Evolutionary conservation across 2,113 vertebrate species (phyloP), one percentile per base, ranked within the genome.

Genomic region (Phoenicopterus ruber): DNA sequence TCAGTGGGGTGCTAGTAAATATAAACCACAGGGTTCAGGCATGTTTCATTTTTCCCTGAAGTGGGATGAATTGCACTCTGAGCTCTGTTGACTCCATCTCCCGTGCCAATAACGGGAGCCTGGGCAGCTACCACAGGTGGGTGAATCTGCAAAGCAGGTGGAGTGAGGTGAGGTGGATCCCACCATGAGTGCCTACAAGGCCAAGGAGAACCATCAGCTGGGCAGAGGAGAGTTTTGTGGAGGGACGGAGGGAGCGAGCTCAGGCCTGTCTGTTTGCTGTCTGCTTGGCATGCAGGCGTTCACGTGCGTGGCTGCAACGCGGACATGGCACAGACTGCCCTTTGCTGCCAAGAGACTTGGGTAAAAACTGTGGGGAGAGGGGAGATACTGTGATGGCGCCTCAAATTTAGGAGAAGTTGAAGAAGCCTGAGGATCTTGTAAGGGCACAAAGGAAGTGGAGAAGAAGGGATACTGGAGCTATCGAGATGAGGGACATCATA

Each of bases 211-310:
- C 26, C 73, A 24, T 70, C 50, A 71, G 50, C 81, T 71, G 92
- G n/a, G 72, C 81, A 73, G 50, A 28, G 58, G 50, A 38, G 57
- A 32, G 58, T 55, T 40, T 59, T 0, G 0, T 21, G 61, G n/a
- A 66, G n/a, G 22, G 26, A 7, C 0, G 10, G n/a, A 2, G 1
- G 3, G 6, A 44, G 61, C 0, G 0, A 57, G 55, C 44, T 47
- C 3, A 1, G 69, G 34, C 38, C 42, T 81, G 26, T 55, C 46
- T 34, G 29, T 40, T 50, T 82, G 62, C 69, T 52, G 52, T 17
- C 76, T 65, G 20, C 17, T 50, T 58, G 66, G 62, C 14, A 1
- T 3, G 40, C 54, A 22, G 47, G 36, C 2, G 2, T 28, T 54
- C 46, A 5, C 1, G 0, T 25, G 6, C 7, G 0, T 0, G 13